These are phyloP conservation scores for Pseudomugil tenellus DNA, from an alignment of 2,797 vertebrate species.

Conservation along the genomic window DNA sequence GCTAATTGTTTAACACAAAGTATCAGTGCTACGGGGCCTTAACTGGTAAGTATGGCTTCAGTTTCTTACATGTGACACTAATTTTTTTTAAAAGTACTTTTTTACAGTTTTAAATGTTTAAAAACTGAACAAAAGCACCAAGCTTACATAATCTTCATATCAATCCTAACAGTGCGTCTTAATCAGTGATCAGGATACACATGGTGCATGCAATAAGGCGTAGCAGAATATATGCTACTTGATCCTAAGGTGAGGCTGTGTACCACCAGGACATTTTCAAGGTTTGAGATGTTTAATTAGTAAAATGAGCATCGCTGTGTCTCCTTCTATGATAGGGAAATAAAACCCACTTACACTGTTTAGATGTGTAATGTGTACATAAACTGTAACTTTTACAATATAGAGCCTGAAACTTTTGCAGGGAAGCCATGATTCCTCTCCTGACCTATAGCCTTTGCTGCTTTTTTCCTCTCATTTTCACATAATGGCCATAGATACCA, in stretches of 20 bases:
- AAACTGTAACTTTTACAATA: neutral
- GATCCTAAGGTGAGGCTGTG: neutral
- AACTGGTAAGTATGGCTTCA: conserved; percentile 48
- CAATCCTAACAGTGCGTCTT: neutral
- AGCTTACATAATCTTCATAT: neutral
- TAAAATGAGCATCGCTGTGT: too few species aligned
- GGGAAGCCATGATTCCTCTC: neutral
- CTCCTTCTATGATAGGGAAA: neutral
- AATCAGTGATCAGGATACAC: neutral
- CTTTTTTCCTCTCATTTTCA: neutral
- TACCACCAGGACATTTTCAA: neutral
- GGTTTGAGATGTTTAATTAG: neutral
- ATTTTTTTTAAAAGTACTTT: neutral
- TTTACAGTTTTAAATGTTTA: neutral
- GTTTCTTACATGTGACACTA: too few species aligned
- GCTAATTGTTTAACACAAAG: conserved; percentile 1
- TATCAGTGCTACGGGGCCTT: neutral
- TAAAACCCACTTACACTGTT: neutral
- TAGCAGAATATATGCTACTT: neutral
- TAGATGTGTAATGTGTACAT: neutral
- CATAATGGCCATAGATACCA: neutral
- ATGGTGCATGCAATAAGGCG: neutral
- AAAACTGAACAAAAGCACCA: neutral
- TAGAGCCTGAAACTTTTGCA: too few species aligned
- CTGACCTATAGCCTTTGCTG: neutral